Conservation (phyloP, 2,113 vertebrate genomes). For the Corapipo altera region DNA sequence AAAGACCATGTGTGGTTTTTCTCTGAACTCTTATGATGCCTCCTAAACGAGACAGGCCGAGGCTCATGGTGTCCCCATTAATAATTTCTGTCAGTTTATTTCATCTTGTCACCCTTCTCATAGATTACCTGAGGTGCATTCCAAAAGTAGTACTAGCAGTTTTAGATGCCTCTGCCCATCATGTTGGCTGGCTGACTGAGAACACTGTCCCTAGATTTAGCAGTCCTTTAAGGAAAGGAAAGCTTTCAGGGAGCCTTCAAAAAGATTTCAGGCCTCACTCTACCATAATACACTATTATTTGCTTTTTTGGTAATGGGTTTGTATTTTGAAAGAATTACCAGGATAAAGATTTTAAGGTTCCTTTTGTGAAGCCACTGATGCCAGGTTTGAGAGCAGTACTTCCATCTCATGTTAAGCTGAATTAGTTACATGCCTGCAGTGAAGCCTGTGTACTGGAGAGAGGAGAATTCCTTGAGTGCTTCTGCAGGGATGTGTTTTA, state of each 20-base stretch:
- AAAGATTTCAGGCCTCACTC: background rate
- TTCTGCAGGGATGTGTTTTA: background rate
- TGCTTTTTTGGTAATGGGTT: background rate
- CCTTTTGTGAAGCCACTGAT: background rate
- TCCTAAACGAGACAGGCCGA: background rate
- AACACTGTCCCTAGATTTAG: background rate
- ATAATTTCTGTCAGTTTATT: background rate
- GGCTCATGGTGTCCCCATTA: rapidly evolving
- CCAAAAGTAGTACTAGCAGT: background rate
- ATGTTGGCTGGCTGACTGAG: background rate
- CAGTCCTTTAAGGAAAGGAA: background rate
- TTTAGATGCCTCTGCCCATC: background rate
- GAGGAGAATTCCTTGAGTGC: background rate
- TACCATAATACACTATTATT: background rate
- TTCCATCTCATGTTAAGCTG: background rate
- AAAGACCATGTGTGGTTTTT: background rate
- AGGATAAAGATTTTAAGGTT: background rate
- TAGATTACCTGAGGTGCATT: background rate
- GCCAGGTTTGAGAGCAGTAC: background rate
- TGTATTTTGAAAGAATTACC: background rate
- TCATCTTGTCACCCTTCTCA: background rate
- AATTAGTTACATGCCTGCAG: background rate
- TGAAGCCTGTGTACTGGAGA: background rate
- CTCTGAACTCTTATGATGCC: background rate
- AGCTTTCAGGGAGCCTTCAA: background rate